Evolutionary conservation across 2,797 vertebrate genomes (phyloP), one percentile per base, ranked within the genome.

Genomic region (Brotula barbata): DNA sequence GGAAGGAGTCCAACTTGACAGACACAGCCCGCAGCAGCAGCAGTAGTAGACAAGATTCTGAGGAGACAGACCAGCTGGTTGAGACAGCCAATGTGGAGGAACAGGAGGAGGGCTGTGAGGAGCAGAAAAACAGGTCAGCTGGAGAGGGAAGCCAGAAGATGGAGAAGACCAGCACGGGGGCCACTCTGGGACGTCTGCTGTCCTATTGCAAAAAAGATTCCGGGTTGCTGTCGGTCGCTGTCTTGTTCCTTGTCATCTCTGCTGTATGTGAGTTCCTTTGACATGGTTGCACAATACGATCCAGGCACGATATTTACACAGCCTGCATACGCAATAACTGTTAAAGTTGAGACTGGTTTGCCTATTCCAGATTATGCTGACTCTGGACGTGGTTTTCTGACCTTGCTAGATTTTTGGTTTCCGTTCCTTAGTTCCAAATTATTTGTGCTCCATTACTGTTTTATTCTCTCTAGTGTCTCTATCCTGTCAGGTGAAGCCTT

Each of bases 131-230:
- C 69, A 4, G 71, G 80, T 63, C 11, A 25, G 52, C 19, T 21
- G 13, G 33, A 13, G 39, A 59, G 9, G 21, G 9, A 7, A 23
- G 7, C 17, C 39, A 51, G 33, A 44, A 71, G 42, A 43, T 68
- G 15, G 72, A 89, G 65, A 73, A 86, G 56, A 75, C 77, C 40
- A 81, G 85, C 0, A 94, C 96, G 0, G 89, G 93, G 43, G 94
- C 94, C 39, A 98, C 96, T 0, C 82, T 99, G 68, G 92, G 93
- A 43, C 95, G 94, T 28, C 89, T 98, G 64, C 87, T 98, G 58
- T 82, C 85, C 12, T 97, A 95, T 85, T 95, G 93, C 71, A 95
- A 81, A 49, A 89, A 94, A 0, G 97, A 98, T 8, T 41, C 84
- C 0, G 77, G 87, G 20, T 91, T 96, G 75, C 89, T 99, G 15